Base-by-base conservation (phyloP, 92 coral and sea anemone species). In the Actinernus sp. region DNA sequence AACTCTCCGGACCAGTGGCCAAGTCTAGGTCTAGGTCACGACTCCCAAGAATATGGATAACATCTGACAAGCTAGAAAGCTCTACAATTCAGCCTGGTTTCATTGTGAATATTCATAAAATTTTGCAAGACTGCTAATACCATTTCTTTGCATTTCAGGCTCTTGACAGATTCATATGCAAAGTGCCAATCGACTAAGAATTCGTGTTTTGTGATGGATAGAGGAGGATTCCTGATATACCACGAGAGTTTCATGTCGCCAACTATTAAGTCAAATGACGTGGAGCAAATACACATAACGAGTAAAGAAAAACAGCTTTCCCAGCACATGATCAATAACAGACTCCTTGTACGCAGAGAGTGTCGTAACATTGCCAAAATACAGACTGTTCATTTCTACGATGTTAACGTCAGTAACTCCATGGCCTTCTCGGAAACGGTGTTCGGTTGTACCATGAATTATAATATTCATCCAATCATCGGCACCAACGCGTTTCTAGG, bases 191-290 rank as follows among this genome's bases (percentile, higher is more conserved):
- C 23, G 14, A 28, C 22, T 41, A 41, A 37, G 28, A 63, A 55
- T 54, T 28, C 78, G 16, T 84, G 91, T 49, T 84, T 84, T 40
- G 76, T 84, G 36, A 54, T 84, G 46, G 80, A 84, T 43, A 44
- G 58, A 28, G 79, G 74, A 0, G 91, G 87, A 14, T 71, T 79
- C 53, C 74, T 84, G 1, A 45, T 84, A 18, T 62, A 80, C 26
- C 91, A 84, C 61, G 55, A 84, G 30, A 65, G 55, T 33, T 84
- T 84, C 56, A 51, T 84, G 51, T 36, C 26, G 18, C 75, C 87
- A n/a, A 49, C 61, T 37, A 64, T 45, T 14, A 34, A 51, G 1
- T 57, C 45, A 2, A 32, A 22, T 23, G 12, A 30, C 0, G 68
- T 73, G 19, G 55, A 71, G 27, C 54, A 58, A 32, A 61, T 71